Base-by-base conservation (phyloP, 2,113 vertebrate genomes). In the Coryphaenoides rupestris region DNA sequence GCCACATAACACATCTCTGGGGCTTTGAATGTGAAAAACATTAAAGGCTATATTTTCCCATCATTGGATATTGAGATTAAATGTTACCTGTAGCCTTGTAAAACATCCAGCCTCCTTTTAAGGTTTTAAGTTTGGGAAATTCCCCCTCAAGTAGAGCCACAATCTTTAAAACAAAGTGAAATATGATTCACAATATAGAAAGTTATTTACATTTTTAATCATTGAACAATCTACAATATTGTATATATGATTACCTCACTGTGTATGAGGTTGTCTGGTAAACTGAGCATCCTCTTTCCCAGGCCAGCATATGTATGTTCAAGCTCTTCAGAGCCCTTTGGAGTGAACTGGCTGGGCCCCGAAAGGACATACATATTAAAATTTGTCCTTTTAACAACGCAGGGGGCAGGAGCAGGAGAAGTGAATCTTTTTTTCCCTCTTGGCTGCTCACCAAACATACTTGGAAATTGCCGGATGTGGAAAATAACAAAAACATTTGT, bases 101-200 rank as follows among this genome's bases (percentile, higher is more conserved):
- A 16, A 52, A 52, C 49, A 52, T 52, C 49, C 49, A 52, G 49
- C 49, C 49, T 52, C 49, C 49, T 52, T 52, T 52, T 52, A 52
- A 52, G 49, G 49, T 52, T n/a, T 52, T 52, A 15, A 52, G 49
- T 52, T 52, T 52, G n/a, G 5, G 49, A 47, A 13, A 47, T 47
- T 47, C 45, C 9, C 16, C 45, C 45, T 47, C 2, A 9, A 47
- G 45, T 13, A 47, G 16, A 47, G 45, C 9, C 45, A 47, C 45
- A 47, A 47, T 47, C 45, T 47, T n/a, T n/a, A n/a, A n/a, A n/a
- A n/a, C n/a, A n/a, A n/a, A n/a, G n/a, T n/a, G n/a, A n/a, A n/a
- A n/a, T n/a, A n/a, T n/a, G n/a, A 52, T 15, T 17, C 49, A 52
- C 15, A 17, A 52, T 52, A 17, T n/a, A 52, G 49, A 9, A 47